These are phyloP conservation scores for Hypocryptadius cinnamomeus DNA, from an alignment of 2,113 vertebrate genomes.

Conservation along the genomic window DNA sequence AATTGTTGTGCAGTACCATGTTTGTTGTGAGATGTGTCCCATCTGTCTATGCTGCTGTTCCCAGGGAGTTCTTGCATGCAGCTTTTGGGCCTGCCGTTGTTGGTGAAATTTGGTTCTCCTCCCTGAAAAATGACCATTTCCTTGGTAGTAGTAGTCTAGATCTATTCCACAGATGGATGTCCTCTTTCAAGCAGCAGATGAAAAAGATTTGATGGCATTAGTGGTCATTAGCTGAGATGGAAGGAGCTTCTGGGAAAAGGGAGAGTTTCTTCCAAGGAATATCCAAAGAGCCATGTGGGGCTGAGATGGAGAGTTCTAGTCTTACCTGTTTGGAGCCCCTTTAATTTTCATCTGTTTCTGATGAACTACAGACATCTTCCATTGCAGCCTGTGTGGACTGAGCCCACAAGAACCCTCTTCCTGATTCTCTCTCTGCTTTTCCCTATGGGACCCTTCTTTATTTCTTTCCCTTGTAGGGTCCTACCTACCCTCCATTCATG, in stretches of 20 bases:
- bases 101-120: neutral
- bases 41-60: neutral
- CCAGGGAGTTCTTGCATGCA: neutral
- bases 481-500: neutral
- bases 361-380: neutral
- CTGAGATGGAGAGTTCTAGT: neutral
- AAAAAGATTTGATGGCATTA: neutral
- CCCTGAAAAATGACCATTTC: neutral
- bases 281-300: neutral
- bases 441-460: neutral
- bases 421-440: neutral
- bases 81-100: neutral
- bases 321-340: neutral
- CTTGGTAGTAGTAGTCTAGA: neutral
- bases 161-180: neutral
- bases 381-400: neutral
- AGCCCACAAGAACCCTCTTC: neutral
- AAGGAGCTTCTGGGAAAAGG: neutral
- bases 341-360: neutral
- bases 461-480: neutral
- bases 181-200: neutral
- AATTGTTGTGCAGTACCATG: neutral
- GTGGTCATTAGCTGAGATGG: neutral
- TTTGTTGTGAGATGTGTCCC: neutral
- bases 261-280: neutral